A percentile compares a stretch with the other conserved stretches of the same genome.
Conservation (phyloP, 2,113 vertebrate species). For the Hassar affinis region DNA sequence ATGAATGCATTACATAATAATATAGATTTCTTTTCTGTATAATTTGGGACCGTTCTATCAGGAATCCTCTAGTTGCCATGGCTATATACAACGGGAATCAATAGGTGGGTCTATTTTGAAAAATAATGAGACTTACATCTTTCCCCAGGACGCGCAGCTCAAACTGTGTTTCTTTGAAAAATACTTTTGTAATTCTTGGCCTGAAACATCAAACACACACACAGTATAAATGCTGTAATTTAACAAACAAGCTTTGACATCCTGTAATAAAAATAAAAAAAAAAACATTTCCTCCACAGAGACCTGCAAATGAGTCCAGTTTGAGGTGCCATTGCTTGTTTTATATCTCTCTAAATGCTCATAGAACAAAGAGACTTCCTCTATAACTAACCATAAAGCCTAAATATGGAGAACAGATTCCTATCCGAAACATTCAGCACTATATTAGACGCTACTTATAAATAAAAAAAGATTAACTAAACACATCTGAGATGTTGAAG, state of each 20-base stretch:
- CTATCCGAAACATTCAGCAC: too few relatives aligned
- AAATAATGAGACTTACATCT: slow-evolving; percentile 81
- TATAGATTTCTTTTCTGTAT: not conserved
- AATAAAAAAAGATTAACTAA: not conserved
- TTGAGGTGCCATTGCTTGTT: not conserved
- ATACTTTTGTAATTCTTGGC: slow-evolving; percentile 90
- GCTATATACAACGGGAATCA: not conserved
- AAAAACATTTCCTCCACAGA: not conserved
- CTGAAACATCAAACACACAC: slow-evolving; percentile 66
- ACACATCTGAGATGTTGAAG: not conserved
- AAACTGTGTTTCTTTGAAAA: slow-evolving; percentile 89
- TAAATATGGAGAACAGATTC: not conserved
- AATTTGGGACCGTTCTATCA: not conserved
- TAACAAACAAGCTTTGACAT: not conserved
- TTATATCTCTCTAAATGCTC: not conserved
- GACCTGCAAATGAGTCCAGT: not conserved
- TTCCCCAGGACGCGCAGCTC: slow-evolving; percentile 86
- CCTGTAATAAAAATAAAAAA: not conserved
- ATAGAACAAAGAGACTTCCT: not conserved
- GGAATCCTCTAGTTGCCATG: not conserved
- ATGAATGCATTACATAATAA: not conserved
- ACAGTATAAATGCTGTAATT: slow-evolving; percentile 4
- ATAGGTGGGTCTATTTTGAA: not conserved
- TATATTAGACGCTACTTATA: not conserved
- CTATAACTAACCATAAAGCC: not conserved